Evolutionary conservation across 2,888 invertebrate genomes (phyloP).

Genomic region (Caradrina clavipalpis): DNA sequence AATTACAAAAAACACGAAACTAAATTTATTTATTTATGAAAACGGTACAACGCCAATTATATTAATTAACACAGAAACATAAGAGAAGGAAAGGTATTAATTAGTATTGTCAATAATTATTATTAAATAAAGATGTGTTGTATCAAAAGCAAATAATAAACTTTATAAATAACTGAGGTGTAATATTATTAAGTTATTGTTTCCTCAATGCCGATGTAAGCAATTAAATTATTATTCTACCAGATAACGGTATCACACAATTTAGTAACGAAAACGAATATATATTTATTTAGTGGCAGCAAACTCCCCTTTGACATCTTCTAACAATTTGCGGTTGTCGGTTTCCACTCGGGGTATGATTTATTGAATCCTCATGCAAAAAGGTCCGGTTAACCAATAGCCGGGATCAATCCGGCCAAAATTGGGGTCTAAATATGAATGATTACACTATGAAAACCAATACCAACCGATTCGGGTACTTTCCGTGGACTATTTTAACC

Average conservation of each 20-base stretch:
- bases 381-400: constrained; percentile 16
- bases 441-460: constrained; percentile 16
- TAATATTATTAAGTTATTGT: neutral
- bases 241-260: neutral
- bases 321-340: constrained; percentile 3
- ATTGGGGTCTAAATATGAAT: constrained; percentile 3
- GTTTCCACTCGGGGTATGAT: constrained; percentile 20
- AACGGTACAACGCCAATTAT: too few relatives aligned
- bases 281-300: neutral
- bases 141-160: too few relatives aligned
- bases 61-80: too few relatives aligned
- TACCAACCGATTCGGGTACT: neutral
- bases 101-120: too few relatives aligned
- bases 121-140: too few relatives aligned
- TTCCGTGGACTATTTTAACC: neutral
- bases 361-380: constrained; percentile 13
- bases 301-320: neutral
- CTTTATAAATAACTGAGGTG: too few relatives aligned
- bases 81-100: too few relatives aligned
- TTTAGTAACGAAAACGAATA: neutral
- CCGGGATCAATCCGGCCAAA: constrained; percentile 18
- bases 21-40: too few relatives aligned
- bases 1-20: too few relatives aligned
- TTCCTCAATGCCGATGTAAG: neutral
- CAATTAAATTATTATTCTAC: neutral